Conservation (phyloP, 37 sponge, comb jelly and placozoan genomes). For the Eunapius fragilis region DNA sequence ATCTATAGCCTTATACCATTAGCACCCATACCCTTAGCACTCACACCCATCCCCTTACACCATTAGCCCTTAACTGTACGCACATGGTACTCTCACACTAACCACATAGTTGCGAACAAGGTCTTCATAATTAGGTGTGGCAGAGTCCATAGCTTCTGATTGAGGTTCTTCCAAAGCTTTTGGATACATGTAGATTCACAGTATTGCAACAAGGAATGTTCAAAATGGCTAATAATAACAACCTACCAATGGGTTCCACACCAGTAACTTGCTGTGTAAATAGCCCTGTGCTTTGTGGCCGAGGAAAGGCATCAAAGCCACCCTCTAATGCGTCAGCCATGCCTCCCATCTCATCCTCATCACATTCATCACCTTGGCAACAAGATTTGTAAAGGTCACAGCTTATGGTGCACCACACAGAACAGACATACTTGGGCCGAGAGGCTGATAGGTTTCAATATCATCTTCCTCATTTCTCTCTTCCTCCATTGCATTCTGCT, state of each 20-base stretch:
- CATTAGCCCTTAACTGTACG: too few species aligned
- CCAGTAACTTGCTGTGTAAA: constrained; percentile 3
- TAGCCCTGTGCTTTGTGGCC: background rate
- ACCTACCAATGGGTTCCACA: constrained; percentile 62
- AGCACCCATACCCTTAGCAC: too few species aligned
- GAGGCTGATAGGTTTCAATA: constrained; percentile 45
- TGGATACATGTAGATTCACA: too few species aligned
- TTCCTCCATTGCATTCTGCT: constrained; percentile 28
- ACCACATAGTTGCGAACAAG: constrained; percentile 60
- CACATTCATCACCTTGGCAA: constrained; percentile 19
- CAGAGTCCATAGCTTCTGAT: background rate
- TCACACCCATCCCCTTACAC: background rate
- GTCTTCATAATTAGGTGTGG: constrained; percentile 30
- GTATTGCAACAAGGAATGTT: background rate
- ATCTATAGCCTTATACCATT: too few species aligned
- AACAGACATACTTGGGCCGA: constrained; percentile 12
- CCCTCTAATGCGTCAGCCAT: background rate
- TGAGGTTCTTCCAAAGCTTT: constrained; percentile 41
- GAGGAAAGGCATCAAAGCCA: constrained; percentile 3
- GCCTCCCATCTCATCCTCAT: constrained; percentile 10
- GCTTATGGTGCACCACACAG: background rate
- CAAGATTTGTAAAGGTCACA: background rate
- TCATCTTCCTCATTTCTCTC: constrained; percentile 37
- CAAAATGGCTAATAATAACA: background rate
- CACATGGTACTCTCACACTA: constrained; percentile 7